phyloP scores from a whole-genome alignment of 2,797 vertebrate species.

The Chiloscyllium punctatum region DNA sequence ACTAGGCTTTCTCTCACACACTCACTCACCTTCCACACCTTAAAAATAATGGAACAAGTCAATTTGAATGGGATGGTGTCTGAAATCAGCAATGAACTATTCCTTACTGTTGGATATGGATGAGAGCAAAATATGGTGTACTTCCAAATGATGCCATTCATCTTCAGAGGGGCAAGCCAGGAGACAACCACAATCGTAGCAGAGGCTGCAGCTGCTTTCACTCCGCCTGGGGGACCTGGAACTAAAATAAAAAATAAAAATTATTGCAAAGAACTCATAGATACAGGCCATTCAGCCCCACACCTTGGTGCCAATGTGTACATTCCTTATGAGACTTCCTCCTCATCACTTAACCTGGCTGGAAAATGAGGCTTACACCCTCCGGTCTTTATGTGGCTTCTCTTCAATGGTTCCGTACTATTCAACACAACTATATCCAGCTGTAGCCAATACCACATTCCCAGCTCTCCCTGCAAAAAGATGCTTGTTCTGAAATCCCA shows the following conservation, averaged over 20 bases:
- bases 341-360: not conserved
- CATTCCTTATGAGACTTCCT: not conserved
- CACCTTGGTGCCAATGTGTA: too few species aligned
- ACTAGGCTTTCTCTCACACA: too few species aligned
- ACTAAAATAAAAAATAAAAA: slow-evolving; percentile 55
- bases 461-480: not conserved
- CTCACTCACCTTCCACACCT: too few species aligned
- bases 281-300: not conserved
- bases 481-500: not conserved
- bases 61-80: not conserved
- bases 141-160: slow-evolving; percentile 94
- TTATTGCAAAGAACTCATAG: not conserved
- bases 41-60: not conserved
- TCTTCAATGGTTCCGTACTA: too few species aligned
- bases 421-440: not conserved
- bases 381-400: not conserved
- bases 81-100: not conserved
- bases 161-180: slow-evolving; percentile 91
- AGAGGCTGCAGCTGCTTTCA: slow-evolving; percentile 88
- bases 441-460: not conserved
- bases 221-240: slow-evolving; percentile 89
- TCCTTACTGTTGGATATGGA: slow-evolving; percentile 85
- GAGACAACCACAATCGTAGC: slow-evolving; percentile 89
- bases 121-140: slow-evolving; percentile 98
- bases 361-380: not conserved